Evolutionary conservation across 2,888 invertebrate species (phyloP).

Genomic region (Cantharis rufa): DNA sequence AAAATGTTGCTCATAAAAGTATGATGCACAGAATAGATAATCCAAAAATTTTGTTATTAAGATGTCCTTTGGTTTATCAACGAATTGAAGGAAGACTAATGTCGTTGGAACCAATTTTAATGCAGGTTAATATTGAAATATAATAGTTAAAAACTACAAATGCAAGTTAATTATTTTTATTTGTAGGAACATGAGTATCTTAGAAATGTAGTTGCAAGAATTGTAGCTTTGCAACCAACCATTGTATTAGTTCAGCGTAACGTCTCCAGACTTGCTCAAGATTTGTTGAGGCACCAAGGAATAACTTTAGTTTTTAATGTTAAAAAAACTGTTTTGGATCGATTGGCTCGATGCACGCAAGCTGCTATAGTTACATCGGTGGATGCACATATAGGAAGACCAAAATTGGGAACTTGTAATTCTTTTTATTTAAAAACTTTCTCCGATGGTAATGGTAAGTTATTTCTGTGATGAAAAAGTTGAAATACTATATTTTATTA

Average conservation of each 20-base stretch:
- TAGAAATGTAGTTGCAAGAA: slow-evolving; percentile 82
- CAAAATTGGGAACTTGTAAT: slow-evolving; percentile 82
- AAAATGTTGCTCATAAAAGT: slow-evolving; percentile 90
- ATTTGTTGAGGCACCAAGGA: slow-evolving; percentile 75
- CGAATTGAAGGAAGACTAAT: slow-evolving; percentile 90
- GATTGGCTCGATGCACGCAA: slow-evolving; percentile 76
- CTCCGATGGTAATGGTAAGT: slow-evolving; percentile 56
- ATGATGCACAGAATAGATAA: slow-evolving; percentile 80
- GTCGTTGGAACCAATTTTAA: slow-evolving; percentile 89
- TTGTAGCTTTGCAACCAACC: slow-evolving; percentile 81
- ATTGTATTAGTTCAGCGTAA: slow-evolving; percentile 89
- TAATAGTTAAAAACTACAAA: slow-evolving; percentile 1
- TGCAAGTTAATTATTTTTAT: background rate
- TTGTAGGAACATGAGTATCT: slow-evolving; percentile 82
- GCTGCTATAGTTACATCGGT: slow-evolving; percentile 86
- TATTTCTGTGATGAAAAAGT: background rate
- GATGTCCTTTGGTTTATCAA: slow-evolving; percentile 93
- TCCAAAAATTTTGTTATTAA: slow-evolving; percentile 83
- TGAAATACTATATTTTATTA: background rate
- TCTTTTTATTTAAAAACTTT: slow-evolving; percentile 75
- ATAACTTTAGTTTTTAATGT: slow-evolving; percentile 90
- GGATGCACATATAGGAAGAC: slow-evolving; percentile 82
- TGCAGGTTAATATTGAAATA: slow-evolving; percentile 69
- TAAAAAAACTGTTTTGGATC: slow-evolving; percentile 77
- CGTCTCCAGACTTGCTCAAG: slow-evolving; percentile 83